Conservation (phyloP, 1,140 invertebrate species). For the Stegodyphus dumicola region DNA sequence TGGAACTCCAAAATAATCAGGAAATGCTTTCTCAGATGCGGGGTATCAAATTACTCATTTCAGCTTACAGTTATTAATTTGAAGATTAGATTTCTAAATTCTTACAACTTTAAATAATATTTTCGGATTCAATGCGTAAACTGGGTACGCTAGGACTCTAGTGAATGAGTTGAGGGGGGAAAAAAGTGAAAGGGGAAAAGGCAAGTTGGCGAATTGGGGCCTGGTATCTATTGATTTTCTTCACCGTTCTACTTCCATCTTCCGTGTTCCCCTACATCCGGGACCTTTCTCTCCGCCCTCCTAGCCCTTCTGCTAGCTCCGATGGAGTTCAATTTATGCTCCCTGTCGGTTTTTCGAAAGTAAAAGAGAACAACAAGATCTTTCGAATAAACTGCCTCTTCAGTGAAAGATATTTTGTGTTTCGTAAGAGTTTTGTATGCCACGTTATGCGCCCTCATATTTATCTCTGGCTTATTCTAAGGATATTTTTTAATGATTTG, state of each 20-base stretch:
- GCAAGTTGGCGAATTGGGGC: conserved; percentile 59
- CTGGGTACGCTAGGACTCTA: conserved; percentile 21
- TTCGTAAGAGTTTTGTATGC: no score
- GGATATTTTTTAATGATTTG: no score
- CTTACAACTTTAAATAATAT: no score
- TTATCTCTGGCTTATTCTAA: no score
- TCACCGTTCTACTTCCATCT: conserved; percentile 58
- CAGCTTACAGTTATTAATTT: no score
- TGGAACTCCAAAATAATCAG: conserved; percentile 5
- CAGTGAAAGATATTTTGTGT: not conserved
- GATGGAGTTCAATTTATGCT: conserved; percentile 45
- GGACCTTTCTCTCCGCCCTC: conserved; percentile 31
- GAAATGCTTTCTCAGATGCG: not conserved
- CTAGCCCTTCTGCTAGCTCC: conserved; percentile 15
- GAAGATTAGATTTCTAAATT: no score
- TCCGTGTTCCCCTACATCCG: conserved; percentile 57
- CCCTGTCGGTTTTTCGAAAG: conserved; percentile 18
- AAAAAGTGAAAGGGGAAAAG: conserved; percentile 47
- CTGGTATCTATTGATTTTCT: conserved; percentile 59
- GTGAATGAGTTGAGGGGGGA: conserved; percentile 37
- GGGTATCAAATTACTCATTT: no score
- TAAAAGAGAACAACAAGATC: conserved; percentile 47
- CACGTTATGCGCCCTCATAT: no score
- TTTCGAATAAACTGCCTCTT: conserved; percentile 32
- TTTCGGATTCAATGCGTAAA: conserved; percentile 27